Base-by-base conservation (phyloP, 2,888 invertebrate genomes). In the Meiosimyza platycephala region DNA sequence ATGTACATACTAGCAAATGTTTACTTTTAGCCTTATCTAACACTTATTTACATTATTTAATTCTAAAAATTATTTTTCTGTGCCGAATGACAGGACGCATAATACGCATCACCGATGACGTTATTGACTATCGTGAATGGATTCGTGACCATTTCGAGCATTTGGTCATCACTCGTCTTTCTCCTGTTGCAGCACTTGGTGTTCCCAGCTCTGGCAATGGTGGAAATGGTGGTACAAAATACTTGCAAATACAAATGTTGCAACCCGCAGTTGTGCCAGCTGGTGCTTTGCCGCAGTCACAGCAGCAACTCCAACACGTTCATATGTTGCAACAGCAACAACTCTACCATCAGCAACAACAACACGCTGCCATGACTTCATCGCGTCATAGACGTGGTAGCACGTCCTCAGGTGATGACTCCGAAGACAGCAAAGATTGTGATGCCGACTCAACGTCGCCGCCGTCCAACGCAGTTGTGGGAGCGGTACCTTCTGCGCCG, bases 71-170 rank as follows among this genome's bases (percentile, higher is more conserved):
- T 15, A 9, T 68, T n/a, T 59, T 16, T 13, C 9, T 40, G 9
- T 40, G 9, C 9, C 40, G 9, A 40, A 9, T 40, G 9, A 7
- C 62, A 84, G 97, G 97, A 54, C 93, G 98, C 81, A 94, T 98
- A 79, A 92, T 98, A 81, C 92, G 95, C 81, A 94, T 98, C 73
- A 96, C 97, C 60, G 97, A 98, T 88, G 96, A 97, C 88, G 97
- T 98, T 82, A 89, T 91, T 82, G 90, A 90, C 86, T 91, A 91
- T 86, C 86, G 88, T 68, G 85, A 87, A 77, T 88, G 88, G 88
- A 87, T 88, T 74, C 84, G 86, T 64, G 86, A 87, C 59, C 86
- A 85, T 72, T 88, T 86, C 78, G 87, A 86, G 71, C 84, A 85
- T 78, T 80, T 84, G 72, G 82, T 83, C 60, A 78, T 84, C 69